These are phyloP conservation scores for Heliconius hortense DNA, from an alignment of 2,888 invertebrate genomes.

Conservation along the genomic window DNA sequence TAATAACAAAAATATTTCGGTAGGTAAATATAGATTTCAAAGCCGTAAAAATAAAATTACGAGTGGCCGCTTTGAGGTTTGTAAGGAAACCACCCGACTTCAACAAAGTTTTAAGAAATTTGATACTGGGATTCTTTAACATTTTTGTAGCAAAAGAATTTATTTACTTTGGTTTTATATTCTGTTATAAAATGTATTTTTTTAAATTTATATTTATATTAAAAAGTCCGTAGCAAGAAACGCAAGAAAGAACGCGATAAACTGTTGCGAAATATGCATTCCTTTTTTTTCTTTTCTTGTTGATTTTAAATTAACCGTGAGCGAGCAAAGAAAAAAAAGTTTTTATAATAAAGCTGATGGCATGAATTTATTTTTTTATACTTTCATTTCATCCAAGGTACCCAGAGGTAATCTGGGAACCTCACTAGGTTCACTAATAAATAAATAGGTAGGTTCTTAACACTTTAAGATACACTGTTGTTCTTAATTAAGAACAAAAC, in stretches of 20 bases:
- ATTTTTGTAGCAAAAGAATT: not conserved
- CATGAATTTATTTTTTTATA: not conserved
- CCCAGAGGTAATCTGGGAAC: not conserved
- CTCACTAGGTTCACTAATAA: no score
- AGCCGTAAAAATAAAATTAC: not conserved
- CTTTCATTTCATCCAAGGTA: not conserved
- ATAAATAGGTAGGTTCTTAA: no score
- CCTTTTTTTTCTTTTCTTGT: not conserved
- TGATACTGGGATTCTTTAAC: not conserved
- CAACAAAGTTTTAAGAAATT: constrained; percentile 14
- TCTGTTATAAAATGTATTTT: not conserved
- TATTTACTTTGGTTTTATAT: not conserved
- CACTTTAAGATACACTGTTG: not conserved
- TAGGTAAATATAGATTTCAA: not conserved
- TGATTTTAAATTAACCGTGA: no score
- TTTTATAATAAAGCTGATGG: not conserved
- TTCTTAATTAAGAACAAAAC: no score
- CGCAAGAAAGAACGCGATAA: not conserved
- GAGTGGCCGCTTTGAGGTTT: constrained; percentile 6
- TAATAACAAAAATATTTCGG: not conserved
- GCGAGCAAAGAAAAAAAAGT: not conserved
- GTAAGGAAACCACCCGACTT: constrained; percentile 1
- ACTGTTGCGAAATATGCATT: not conserved
- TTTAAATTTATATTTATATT: not conserved
- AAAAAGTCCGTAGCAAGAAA: not conserved